Evolutionary conservation across 2,113 vertebrate species (phyloP).

Genomic region (Axis porcinus): DNA sequence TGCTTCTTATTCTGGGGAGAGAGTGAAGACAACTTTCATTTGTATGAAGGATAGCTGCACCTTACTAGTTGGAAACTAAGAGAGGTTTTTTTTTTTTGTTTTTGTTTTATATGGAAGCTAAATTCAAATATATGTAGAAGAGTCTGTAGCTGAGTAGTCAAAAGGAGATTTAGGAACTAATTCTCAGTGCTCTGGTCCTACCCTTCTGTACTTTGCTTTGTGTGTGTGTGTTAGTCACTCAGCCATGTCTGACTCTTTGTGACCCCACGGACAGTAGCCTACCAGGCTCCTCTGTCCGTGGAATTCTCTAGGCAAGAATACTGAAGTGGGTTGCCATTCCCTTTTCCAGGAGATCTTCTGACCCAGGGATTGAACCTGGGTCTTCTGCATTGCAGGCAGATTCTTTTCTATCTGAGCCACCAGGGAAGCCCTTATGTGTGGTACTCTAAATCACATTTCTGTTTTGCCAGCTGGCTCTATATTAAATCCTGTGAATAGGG

Average conservation of each 20-base stretch:
- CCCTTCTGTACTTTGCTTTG: not conserved
- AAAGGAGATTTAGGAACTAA: not conserved
- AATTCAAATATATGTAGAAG: not conserved
- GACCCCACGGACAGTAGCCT: not conserved
- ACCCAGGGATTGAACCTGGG: not conserved
- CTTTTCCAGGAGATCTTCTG: not conserved
- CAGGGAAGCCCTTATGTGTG: not conserved
- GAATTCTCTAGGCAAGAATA: not conserved
- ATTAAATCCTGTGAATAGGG: not conserved
- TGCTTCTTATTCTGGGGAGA: not conserved
- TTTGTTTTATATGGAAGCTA: not conserved
- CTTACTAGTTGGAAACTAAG: not conserved
- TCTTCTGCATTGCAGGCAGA: not conserved
- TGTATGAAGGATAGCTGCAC: not conserved
- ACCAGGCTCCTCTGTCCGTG: not conserved
- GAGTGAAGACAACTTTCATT: not conserved
- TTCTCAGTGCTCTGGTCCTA: not conserved
- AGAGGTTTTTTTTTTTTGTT: not conserved
- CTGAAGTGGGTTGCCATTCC: not conserved
- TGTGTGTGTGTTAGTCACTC: not conserved
- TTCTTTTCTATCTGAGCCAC: not conserved
- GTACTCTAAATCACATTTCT: not conserved
- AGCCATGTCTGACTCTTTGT: not conserved
- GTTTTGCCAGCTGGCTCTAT: not conserved
- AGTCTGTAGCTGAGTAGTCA: not conserved